Conservation (phyloP, 2,113 vertebrate species). For the Capreolus pygargus region DNA sequence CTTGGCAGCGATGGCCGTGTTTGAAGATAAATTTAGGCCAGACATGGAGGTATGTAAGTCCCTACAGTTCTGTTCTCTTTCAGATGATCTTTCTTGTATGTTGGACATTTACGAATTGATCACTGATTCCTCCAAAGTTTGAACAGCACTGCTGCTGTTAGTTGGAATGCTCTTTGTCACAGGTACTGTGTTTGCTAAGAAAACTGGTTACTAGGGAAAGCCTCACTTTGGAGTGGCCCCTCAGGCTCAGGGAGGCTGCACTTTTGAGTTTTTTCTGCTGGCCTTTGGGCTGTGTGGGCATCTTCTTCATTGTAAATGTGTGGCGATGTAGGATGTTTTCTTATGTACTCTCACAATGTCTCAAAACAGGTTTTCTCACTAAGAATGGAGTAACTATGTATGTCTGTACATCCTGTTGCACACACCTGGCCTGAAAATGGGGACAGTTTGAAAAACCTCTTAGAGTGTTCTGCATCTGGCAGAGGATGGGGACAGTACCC, state of each 20-base stretch:
- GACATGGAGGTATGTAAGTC: constrained; percentile 91
- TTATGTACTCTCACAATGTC: neutral
- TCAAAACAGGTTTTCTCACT: neutral
- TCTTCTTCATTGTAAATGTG: neutral
- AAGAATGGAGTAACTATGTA: neutral
- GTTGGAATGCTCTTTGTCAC: neutral
- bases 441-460: neutral
- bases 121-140: neutral
- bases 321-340: neutral
- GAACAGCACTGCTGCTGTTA: neutral
- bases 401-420: constrained; percentile 3
- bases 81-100: constrained; percentile 4
- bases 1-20: constrained; percentile 96
- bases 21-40: constrained; percentile 94
- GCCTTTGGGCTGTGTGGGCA: neutral
- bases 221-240: neutral
- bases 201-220: neutral
- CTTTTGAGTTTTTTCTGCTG: neutral
- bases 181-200: neutral
- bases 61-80: neutral
- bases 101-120: neutral
- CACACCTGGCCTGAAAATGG: constrained; percentile 15
- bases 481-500: neutral
- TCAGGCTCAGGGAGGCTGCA: neutral
- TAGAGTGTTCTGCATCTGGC: neutral